A percentile compares a stretch with the other conserved stretches of the same genome.
Evolutionary conservation across 2,113 vertebrate genomes (phyloP).

Genomic region (Sapayoa aenigma): DNA sequence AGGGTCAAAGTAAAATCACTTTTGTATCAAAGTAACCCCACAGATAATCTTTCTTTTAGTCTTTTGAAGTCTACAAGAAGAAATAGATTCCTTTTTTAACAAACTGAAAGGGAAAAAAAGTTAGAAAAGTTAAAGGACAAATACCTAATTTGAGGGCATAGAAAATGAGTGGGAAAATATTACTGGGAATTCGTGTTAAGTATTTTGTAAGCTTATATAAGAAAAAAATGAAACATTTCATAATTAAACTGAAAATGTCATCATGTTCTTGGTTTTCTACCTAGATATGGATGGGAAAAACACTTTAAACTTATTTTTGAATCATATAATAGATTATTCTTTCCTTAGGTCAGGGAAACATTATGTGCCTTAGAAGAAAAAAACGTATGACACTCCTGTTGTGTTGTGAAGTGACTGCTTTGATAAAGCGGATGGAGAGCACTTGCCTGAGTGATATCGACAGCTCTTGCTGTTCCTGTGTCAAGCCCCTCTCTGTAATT

Average conservation of each 20-base stretch:
- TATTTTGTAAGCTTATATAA: not conserved
- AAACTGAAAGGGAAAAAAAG: not conserved
- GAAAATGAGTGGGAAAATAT: not conserved
- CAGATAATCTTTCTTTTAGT: not conserved
- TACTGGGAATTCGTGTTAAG: not conserved
- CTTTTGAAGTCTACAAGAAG: not conserved
- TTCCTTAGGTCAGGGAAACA: not conserved
- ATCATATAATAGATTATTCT: not conserved
- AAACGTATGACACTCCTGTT: not conserved
- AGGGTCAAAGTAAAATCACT: not conserved
- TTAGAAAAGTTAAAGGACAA: constrained; percentile 7
- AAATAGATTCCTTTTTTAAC: not conserved
- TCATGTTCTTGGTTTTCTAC: not conserved
- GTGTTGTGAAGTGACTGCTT: not conserved
- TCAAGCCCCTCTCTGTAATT: not conserved
- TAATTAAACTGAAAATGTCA: constrained; percentile 20
- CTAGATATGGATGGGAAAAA: not conserved
- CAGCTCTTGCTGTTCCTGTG: not conserved
- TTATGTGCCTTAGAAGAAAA: not conserved
- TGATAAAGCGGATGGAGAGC: not conserved
- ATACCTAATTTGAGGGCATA: not conserved
- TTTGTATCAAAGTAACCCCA: not conserved
- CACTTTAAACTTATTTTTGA: constrained; percentile 1
- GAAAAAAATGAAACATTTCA: not conserved
- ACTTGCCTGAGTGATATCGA: not conserved